phyloP scores from a whole-genome alignment of 35 echinoderm and acorn worm species.

The Strongylocentrotus purpuratus region DNA sequence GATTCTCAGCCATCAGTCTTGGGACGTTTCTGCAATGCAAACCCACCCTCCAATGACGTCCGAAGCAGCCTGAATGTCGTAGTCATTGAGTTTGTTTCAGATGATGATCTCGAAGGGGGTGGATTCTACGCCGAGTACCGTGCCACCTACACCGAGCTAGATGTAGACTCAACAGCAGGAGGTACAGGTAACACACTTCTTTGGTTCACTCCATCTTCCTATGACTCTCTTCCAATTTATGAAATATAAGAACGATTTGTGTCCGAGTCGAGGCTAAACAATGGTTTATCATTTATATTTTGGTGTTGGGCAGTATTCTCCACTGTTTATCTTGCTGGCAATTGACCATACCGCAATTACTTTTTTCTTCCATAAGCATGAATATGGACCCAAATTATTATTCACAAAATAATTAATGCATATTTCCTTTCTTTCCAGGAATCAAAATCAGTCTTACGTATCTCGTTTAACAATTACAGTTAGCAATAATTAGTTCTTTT shows the following conservation, averaged over 20 bases:
- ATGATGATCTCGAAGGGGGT: slow-evolving; percentile 39
- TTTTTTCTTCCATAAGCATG: too few relatives aligned
- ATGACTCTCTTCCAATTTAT: not conserved
- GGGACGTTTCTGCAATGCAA: slow-evolving; percentile 57
- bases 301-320: not conserved
- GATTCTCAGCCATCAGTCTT: not conserved
- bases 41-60: slow-evolving; percentile 17
- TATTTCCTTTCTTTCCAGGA: not conserved
- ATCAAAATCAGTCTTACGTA: not conserved
- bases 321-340: not conserved
- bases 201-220: not conserved
- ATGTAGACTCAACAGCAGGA: not conserved
- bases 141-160: slow-evolving; percentile 13
- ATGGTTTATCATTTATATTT: not conserved
- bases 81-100: slow-evolving; percentile 28
- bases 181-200: not conserved
- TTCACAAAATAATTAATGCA: not conserved
- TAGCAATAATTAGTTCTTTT: too few relatives aligned
- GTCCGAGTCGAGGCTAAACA: too few relatives aligned
- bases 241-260: not conserved
- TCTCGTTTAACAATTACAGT: not conserved
- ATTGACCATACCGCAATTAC: not conserved
- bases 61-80: slow-evolving; percentile 58
- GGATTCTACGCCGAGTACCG: slow-evolving; percentile 71
- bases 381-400: too few relatives aligned